These are phyloP conservation scores for Drosophila sulfurigaster DNA, from an alignment of 1,140 invertebrate genomes.

Conservation along the genomic window DNA sequence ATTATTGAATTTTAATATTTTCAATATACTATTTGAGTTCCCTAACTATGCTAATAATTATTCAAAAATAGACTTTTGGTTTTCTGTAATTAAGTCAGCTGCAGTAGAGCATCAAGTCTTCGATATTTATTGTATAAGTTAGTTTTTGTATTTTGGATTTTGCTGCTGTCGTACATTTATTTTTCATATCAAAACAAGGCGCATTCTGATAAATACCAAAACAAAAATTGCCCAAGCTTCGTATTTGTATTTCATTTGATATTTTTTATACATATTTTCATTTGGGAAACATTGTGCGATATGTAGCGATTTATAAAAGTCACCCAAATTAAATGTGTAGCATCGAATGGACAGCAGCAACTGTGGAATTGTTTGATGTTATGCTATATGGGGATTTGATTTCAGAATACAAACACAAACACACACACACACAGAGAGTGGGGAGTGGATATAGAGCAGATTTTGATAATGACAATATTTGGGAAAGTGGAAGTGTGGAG, in stretches of 20 bases:
- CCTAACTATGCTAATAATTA: too few species aligned
- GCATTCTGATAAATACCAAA: conserved; percentile 58
- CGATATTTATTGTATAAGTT: neutral
- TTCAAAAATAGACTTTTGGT: too few species aligned
- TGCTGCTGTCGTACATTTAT: conserved; percentile 17
- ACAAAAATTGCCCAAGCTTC: conserved; percentile 31
- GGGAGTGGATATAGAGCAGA: conserved; percentile 9
- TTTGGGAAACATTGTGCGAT: conserved; percentile 69
- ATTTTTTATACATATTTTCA: conserved; percentile 16
- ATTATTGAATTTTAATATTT: too few species aligned
- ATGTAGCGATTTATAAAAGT: conserved; percentile 83
- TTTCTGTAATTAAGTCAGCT: neutral
- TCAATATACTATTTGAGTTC: too few species aligned
- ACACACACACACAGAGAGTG: neutral
- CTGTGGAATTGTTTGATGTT: conserved; percentile 76
- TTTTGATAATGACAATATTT: conserved; percentile 43
- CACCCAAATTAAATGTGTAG: conserved; percentile 72
- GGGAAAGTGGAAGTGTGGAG: conserved; percentile 4
- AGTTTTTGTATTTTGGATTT: neutral
- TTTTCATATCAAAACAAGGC: conserved; percentile 48
- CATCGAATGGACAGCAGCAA: conserved; percentile 75
- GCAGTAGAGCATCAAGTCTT: conserved; percentile 1
- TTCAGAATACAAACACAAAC: conserved; percentile 52
- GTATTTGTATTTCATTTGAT: conserved; percentile 7
- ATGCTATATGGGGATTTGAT: conserved; percentile 82